Evolutionary conservation across 2,888 invertebrate genomes (phyloP), one percentile per base, ranked within the genome.

Genomic region (Pseudoips prasinana): DNA sequence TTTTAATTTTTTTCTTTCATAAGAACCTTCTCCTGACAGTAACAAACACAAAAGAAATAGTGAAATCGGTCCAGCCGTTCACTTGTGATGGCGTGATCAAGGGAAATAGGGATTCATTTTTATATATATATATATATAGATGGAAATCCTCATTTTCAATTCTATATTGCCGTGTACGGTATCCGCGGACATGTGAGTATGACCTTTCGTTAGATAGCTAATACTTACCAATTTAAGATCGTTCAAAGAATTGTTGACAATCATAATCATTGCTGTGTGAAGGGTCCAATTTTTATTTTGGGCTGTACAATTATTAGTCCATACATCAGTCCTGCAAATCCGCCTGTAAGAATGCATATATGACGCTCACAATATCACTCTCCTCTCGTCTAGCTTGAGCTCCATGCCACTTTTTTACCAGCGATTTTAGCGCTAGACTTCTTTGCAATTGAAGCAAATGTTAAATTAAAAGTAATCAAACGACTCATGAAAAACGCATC

Each of bases 401-500:
- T 33, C 33, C 36, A 29, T 36, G 36, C 36, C 40, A 36, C n/a
- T 18, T 32, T 19, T 7, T 32, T 28, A 3, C 29, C 32, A 0
- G 14, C 25, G 29, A 25, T 19, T 14, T 22, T 20, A 25, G 24
- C 22, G 14, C 20, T 22, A 0, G 37, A 28, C 8, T 29, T 25
- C n/a, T 32, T 32, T 11, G 25, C 26, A 22, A 33, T 26, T 26
- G 33, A 22, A 25, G 26, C 33, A 27, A 46, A 55, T 54, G 62
- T 60, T 62, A 62, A 59, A 26, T 33, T 33, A 33, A 29, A 29
- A 19, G 34, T 25, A n/a, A 29, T 8, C 20, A 29, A 35, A 25
- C 34, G 26, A 33, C 33, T 33, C 26, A 33, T 26, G 26, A 33
- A 35, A 34, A 32, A 23, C 7, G 9, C 32, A 8, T 14, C 8